Evolutionary conservation across 2,797 vertebrate genomes (phyloP), one percentile per base, ranked within the genome.

Genomic region (Threskiornis aethiopicus): DNA sequence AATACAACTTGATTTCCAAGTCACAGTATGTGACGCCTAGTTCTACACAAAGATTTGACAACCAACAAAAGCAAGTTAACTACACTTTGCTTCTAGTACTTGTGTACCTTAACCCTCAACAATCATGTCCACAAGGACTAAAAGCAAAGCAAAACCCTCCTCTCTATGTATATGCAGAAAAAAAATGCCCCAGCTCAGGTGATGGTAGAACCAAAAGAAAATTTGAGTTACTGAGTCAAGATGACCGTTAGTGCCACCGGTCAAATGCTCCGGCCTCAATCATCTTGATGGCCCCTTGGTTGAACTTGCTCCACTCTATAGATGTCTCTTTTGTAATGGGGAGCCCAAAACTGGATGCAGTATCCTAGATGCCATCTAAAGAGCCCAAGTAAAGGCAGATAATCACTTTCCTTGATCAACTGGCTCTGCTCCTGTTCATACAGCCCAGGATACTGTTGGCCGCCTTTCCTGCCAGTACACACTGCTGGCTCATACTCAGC

Each of bases 401-500:
- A 59, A 71, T 42, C 8, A 29, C 28, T 24, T 35, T 39, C 24
- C 37, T 47, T 61, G 37, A 77, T 5, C 0, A 2, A 13, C 0
- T 79, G n/a, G 37, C 33, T 76, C 47, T 76, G 80, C 16, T 77
- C 7, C 31, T 47, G 11, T 29, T 65, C 72, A 58, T 18, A 47
- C 5, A 64, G 11, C 15, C 39, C 39, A 65, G 9, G 25, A 80
- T 26, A 41, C 22, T 41, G 35, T 2, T 61, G 46, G 29, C 10
- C 1, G 4, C 26, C 29, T 75, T 37, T 41, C 52, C 25, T 14
- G 16, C 25, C 39, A 35, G 9, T 39, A 70, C 20, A 47, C 16
- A 37, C 35, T 13, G 21, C 71, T 7, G n/a, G 39, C 14, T 59
- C 54, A 24, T 7, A 54, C 4, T 62, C 39, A n/a, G 57, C 16